phyloP scores from a whole-genome alignment of 2,797 vertebrate species.

The Pangasius krempfi region DNA sequence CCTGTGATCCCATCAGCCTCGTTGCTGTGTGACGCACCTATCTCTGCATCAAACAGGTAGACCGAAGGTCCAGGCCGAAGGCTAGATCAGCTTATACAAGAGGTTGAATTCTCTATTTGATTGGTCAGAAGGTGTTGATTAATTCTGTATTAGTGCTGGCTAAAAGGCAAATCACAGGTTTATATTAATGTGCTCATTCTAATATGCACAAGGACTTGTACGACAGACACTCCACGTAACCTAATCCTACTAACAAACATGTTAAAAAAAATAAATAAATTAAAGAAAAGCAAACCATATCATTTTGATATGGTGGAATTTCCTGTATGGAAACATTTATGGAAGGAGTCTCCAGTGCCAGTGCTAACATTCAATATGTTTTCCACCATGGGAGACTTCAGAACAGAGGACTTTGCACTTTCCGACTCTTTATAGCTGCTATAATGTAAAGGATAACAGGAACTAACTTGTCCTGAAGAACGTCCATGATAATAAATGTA shows the following conservation, averaged over 20 bases:
- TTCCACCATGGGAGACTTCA: not conserved
- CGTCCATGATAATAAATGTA: not conserved
- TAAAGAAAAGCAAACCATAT: not conserved
- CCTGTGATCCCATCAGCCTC: constrained; percentile 21
- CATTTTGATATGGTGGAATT: too few relatives aligned
- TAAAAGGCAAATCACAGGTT: not conserved
- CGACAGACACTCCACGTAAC: too few relatives aligned
- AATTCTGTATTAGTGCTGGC: not conserved
- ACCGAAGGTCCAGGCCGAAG: too few relatives aligned
- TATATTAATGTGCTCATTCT: not conserved
- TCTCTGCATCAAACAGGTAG: constrained; percentile 2
- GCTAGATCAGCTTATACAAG: not conserved
- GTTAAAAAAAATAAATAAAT: too few relatives aligned
- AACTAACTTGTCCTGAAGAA: not conserved
- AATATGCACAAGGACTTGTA: not conserved
- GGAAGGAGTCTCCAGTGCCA: not conserved
- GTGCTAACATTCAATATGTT: not conserved
- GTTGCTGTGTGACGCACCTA: constrained; percentile 1
- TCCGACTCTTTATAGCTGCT: not conserved
- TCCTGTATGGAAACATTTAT: not conserved
- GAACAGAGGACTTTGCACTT: not conserved
- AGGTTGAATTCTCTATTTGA: not conserved
- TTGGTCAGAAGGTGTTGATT: not conserved
- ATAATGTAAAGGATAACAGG: not conserved
- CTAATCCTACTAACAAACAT: not conserved